phyloP scores from a whole-genome alignment of 2,888 invertebrate genomes.

The Ceraclea dissimilis region DNA sequence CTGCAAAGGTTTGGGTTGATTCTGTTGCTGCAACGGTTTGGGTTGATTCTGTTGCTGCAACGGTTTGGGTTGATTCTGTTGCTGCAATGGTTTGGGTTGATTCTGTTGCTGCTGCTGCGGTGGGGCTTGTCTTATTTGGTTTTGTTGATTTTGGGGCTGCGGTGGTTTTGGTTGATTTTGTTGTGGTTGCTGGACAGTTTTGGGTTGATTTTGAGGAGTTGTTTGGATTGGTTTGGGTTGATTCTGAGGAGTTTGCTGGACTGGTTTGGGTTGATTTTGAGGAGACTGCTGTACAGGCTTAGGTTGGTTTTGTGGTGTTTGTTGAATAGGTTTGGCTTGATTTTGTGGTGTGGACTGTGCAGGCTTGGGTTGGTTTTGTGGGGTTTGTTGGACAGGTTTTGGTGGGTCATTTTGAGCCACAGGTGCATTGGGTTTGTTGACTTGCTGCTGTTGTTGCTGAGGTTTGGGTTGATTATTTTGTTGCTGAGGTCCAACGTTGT shows the following conservation, averaged over 20 bases:
- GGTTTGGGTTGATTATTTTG: constrained; percentile 10
- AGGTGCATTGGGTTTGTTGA: background rate
- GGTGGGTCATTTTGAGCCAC: constrained; percentile 3
- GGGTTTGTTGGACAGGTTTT: background rate
- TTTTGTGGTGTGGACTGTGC: background rate
- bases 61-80: constrained; percentile 3
- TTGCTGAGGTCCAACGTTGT: background rate
- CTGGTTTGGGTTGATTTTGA: background rate
- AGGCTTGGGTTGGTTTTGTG: background rate
- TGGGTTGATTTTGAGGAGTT: constrained; percentile 5
- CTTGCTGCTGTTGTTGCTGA: background rate
- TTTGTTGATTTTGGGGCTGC: constrained; percentile 1
- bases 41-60: constrained; percentile 3
- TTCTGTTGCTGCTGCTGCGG: constrained; percentile 1
- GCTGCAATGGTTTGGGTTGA: background rate
- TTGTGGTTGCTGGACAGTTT: constrained; percentile 2
- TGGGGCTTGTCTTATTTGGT: background rate
- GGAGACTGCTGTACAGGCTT: background rate
- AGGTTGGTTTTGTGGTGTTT: constrained; percentile 2
- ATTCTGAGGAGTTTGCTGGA: background rate
- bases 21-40: background rate
- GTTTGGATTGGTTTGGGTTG: background rate
- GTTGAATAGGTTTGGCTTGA: background rate
- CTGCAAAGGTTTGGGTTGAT: background rate
- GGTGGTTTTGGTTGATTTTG: background rate